phyloP scores from a whole-genome alignment of 2,888 invertebrate genomes.

The Morinoia aosen region DNA sequence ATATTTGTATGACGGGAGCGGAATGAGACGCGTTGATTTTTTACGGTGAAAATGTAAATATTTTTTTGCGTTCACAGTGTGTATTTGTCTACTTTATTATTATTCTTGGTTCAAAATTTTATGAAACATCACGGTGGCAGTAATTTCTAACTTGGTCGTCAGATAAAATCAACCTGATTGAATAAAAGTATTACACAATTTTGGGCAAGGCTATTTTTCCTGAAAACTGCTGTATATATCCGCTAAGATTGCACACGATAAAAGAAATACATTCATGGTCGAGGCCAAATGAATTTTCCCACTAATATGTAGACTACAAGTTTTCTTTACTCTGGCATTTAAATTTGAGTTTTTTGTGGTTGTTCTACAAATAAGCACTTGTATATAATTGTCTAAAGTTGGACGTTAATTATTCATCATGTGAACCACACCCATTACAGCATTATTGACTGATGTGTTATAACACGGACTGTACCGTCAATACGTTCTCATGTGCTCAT shows the following conservation, averaged over 20 bases:
- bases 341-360: neutral
- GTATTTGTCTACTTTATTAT: neutral
- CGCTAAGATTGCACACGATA: neutral
- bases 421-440: neutral
- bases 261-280: neutral
- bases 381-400: neutral
- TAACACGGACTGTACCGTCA: too few relatives aligned
- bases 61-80: neutral
- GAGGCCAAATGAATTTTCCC: neutral
- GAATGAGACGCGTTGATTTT: too few relatives aligned
- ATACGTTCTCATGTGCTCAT: too few relatives aligned
- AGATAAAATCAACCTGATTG: neutral
- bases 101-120: neutral
- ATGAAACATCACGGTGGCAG: neutral
- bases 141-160: neutral
- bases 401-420: neutral
- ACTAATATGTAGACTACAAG: neutral
- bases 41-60: too few relatives aligned
- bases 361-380: neutral
- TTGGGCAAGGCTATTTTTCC: neutral
- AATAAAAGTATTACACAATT: too few relatives aligned
- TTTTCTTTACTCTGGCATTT: neutral
- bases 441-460: too few relatives aligned
- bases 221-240: neutral
- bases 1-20: too few relatives aligned